These are phyloP conservation scores for Platygyra sinensis DNA, from an alignment of 64 coral and sea anemone genomes.

Conservation along the genomic window DNA sequence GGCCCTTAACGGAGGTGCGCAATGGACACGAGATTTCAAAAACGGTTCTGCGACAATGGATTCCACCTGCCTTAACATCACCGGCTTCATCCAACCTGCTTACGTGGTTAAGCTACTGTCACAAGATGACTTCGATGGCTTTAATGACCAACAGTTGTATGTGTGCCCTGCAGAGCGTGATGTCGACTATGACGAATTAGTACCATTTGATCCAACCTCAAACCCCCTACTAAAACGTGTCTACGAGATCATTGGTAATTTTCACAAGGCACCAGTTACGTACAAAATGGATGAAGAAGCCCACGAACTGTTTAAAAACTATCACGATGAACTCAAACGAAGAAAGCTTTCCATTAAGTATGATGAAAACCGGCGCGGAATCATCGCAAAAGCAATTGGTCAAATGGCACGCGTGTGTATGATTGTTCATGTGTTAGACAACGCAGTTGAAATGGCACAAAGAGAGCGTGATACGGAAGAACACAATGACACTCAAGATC, in stretches of 20 bases:
- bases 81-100: conserved; percentile 45
- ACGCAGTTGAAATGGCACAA: conserved; percentile 27
- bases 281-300: conserved; percentile 18
- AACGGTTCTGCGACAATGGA: conserved; percentile 61
- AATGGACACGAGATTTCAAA: conserved; percentile 61
- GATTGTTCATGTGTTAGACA: conserved; percentile 53
- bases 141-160: conserved; percentile 42
- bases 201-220: not conserved
- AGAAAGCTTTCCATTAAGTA: conserved; percentile 43
- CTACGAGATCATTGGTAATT: conserved; percentile 11
- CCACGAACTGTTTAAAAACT: conserved; percentile 6
- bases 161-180: conserved; percentile 38
- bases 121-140: conserved; percentile 54
- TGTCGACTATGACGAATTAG: not conserved
- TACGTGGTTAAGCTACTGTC: conserved; percentile 47
- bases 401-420: conserved; percentile 64
- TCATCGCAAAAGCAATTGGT: conserved; percentile 59
- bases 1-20: conserved; percentile 40
- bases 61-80: conserved; percentile 34
- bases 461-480: conserved; percentile 30
- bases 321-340: conserved; percentile 58
- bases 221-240: not conserved
- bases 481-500: not conserved
- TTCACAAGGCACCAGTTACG: conserved; percentile 7
- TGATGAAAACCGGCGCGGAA: conserved; percentile 44